Evolutionary conservation across 2,113 vertebrate species (phyloP).

Genomic region (Aspidoscelis tigris): DNA sequence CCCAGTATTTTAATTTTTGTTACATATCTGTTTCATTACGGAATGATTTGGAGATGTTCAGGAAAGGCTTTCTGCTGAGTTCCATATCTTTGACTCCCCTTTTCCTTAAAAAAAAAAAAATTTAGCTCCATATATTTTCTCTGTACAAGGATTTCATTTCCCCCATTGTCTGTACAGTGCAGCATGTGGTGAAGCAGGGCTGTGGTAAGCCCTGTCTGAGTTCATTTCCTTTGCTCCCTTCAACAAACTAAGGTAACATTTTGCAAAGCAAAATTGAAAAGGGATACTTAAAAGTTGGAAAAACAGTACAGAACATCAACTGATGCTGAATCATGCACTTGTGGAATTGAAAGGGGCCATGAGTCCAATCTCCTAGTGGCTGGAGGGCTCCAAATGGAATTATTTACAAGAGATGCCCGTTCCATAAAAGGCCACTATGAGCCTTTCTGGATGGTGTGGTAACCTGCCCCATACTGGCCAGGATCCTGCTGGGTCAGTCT

Average conservation of each 20-base stretch:
- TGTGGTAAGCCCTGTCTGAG: slow-evolving; percentile 13
- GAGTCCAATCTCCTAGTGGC: too few species aligned
- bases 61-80: slow-evolving; percentile 28
- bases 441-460: neutral
- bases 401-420: too few species aligned
- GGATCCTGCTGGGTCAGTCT: too few species aligned
- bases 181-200: neutral
- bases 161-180: neutral
- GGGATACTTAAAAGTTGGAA: neutral
- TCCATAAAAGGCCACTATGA: neutral
- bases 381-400: too few species aligned
- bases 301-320: neutral
- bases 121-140: neutral
- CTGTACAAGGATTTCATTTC: slow-evolving; percentile 28
- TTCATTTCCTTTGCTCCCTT: slow-evolving; percentile 29
- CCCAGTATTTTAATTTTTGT: slow-evolving; percentile 22
- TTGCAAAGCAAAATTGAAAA: slow-evolving; percentile 12
- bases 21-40: slow-evolving; percentile 21
- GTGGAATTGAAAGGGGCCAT: neutral
- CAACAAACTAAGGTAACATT: slow-evolving; percentile 23
- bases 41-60: slow-evolving; percentile 27
- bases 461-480: too few species aligned
- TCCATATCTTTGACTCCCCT: neutral
- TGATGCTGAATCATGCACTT: slow-evolving; percentile 5
- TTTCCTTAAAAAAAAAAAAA: neutral